Evolutionary conservation across 2,888 invertebrate species (phyloP).

Genomic region (Brachyptera risi): DNA sequence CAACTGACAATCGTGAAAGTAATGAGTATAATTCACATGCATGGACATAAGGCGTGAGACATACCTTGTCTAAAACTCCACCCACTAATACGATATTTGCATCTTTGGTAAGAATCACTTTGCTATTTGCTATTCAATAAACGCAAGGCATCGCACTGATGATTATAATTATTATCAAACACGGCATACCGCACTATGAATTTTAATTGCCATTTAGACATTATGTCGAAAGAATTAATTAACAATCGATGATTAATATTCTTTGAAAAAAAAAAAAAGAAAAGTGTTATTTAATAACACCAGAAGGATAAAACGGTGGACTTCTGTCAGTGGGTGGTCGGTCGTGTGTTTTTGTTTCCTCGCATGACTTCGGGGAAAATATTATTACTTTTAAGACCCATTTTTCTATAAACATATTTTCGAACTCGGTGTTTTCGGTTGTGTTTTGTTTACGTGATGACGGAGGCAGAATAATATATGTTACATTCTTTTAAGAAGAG

Average conservation of each 20-base stretch:
- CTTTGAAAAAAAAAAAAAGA: background rate
- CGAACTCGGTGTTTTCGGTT: background rate
- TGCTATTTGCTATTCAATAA: background rate
- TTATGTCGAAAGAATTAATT: conserved; percentile 8
- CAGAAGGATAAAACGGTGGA: background rate
- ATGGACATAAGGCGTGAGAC: too few relatives aligned
- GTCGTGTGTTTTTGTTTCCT: conserved; percentile 8
- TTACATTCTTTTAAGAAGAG: background rate
- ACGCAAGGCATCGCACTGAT: background rate
- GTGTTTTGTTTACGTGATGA: too few relatives aligned
- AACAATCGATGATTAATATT: conserved; percentile 3
- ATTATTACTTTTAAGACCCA: conserved; percentile 9
- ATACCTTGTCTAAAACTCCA: too few relatives aligned
- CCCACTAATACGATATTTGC: background rate
- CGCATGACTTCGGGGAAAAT: conserved; percentile 16
- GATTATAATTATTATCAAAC: background rate
- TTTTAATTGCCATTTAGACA: background rate
- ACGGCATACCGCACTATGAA: background rate
- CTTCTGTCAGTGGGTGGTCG: conserved; percentile 17
- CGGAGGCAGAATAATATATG: background rate
- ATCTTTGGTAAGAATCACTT: background rate
- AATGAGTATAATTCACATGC: too few relatives aligned
- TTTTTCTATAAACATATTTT: conserved; percentile 11
- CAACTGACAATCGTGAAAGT: too few relatives aligned
- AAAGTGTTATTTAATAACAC: conserved; percentile 17